Percentiles rank a stretch among this genome's conserved stretches.
phyloP scores from a whole-genome alignment of 2,797 vertebrate genomes.

The Cyprinodon diabolis region DNA sequence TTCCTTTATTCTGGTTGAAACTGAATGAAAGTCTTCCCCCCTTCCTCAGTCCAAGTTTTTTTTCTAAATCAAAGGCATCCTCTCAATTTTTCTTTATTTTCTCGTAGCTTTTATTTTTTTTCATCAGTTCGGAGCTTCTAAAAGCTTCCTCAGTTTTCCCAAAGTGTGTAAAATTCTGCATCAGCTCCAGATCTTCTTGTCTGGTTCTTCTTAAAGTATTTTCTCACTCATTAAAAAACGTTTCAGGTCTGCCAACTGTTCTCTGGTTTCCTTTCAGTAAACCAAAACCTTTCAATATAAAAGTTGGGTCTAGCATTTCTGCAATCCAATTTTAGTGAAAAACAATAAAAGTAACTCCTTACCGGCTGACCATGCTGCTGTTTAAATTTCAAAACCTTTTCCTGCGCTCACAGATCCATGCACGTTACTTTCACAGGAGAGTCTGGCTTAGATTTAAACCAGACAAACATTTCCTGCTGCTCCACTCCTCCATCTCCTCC shows the following conservation, averaged over 20 bases:
- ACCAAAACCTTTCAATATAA: neutral
- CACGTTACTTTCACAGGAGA: constrained; percentile 15
- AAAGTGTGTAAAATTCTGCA: neutral
- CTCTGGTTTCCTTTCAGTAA: neutral
- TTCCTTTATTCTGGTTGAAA: neutral
- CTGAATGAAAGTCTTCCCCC: too few relatives aligned
- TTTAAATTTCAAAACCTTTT: constrained; percentile 1
- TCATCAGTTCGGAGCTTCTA: neutral
- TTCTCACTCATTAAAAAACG: constrained; percentile 18
- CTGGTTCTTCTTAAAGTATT: constrained; percentile 4
- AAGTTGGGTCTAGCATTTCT: neutral
- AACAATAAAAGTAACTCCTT: constrained; percentile 43
- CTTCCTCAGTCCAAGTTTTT: neutral
- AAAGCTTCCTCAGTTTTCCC: neutral
- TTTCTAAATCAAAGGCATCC: neutral
- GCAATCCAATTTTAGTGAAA: neutral
- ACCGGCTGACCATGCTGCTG: constrained; percentile 77
- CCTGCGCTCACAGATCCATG: neutral
- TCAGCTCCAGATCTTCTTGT: neutral
- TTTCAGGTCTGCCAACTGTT: constrained; percentile 1
- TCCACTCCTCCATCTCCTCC: constrained; percentile 18
- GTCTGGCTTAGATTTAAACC: constrained; percentile 41
- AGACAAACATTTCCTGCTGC: constrained; percentile 45
- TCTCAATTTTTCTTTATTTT: neutral
- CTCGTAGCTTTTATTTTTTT: neutral